These are phyloP conservation scores for Ochotona curzoniae DNA, from an alignment of 2,113 vertebrate species.

Conservation along the genomic window DNA sequence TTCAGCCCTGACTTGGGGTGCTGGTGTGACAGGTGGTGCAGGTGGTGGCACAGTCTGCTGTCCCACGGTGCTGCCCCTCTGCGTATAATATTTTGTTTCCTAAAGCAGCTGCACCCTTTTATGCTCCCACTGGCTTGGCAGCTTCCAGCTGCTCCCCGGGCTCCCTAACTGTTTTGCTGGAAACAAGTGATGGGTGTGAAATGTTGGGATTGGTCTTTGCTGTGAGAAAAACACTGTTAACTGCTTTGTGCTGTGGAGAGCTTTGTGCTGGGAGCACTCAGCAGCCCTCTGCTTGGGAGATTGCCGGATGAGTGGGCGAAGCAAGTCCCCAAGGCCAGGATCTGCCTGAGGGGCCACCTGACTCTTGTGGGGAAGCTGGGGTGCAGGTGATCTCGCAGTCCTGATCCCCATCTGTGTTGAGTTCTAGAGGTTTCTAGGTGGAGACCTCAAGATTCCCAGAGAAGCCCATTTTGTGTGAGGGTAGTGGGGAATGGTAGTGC, in stretches of 20 bases:
- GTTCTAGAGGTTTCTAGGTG: conserved; percentile 38
- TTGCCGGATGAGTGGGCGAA: not conserved
- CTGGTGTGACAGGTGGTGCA: too few species aligned
- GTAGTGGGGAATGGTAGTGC: not conserved
- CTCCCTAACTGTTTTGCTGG: not conserved
- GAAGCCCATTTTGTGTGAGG: not conserved
- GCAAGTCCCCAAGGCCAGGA: not conserved
- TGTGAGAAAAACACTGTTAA: not conserved
- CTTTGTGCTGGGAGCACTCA: not conserved
- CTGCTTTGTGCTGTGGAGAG: not conserved
- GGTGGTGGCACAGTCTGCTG: too few species aligned
- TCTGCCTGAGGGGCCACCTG: not conserved
- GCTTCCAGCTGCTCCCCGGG: not conserved
- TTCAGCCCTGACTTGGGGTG: too few species aligned
- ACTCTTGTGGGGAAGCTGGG: not conserved
- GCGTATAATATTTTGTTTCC: not conserved
- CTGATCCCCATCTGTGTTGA: not conserved
- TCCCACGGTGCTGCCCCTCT: too few species aligned
- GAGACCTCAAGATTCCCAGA: not conserved
- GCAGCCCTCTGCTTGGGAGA: not conserved
- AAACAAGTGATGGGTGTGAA: not conserved
- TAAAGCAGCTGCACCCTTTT: not conserved
- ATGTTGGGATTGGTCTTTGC: not conserved
- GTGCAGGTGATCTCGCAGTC: not conserved
- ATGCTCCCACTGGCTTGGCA: not conserved